Evolutionary conservation across 2,888 invertebrate genomes (phyloP), one percentile per base, ranked within the genome.

Genomic region (Lysandra bellargus): DNA sequence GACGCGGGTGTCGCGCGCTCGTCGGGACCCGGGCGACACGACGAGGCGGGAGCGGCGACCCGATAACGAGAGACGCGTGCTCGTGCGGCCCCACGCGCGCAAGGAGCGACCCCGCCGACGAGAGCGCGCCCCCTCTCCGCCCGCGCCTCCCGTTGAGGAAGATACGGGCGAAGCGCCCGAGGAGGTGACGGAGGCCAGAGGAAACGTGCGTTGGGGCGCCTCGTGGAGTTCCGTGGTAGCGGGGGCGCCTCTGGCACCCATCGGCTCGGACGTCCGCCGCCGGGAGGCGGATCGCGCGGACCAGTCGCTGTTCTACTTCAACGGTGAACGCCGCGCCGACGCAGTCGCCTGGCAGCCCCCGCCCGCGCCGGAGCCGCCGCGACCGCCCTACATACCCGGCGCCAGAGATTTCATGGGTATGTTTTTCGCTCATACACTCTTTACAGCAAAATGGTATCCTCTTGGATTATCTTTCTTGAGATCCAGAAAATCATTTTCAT

Each of bases 221-320:
- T 86, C 88, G 80, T 91, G 91, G 90, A 88, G 88, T 86, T 87
- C 89, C 61, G 92, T 91, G 83, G 92, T 92, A 85, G 90, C 91
- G 82, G 87, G 83, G 80, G 83, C 83, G 17, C 84, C 88, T 81
- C 90, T 90, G 81, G 88, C 91, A 75, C 92, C 92, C 84, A 90
- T 90, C 87, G 91, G 91, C 60, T 90, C 91, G 80, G 89, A 89
- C 88, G 89, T 89, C 85, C 89, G 88, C 73, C 89, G 91, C 0
- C 88, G 89, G 84, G 83, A 85, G 81, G 83, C 84, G 23, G 83
- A 83, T 79, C 84, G 82, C 74, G 83, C 83, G 77, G 85, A 84
- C 92, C 96, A 83, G 92, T 97, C 82, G 87, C 97, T 84, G 95
- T 90, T 90, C 87, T 90, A 88, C 86, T 80, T 95, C 96, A 57